A percentile compares a stretch with the other conserved stretches of the same genome.
Conservation (phyloP, 2,797 vertebrate species). For the Enoplosus armatus region DNA sequence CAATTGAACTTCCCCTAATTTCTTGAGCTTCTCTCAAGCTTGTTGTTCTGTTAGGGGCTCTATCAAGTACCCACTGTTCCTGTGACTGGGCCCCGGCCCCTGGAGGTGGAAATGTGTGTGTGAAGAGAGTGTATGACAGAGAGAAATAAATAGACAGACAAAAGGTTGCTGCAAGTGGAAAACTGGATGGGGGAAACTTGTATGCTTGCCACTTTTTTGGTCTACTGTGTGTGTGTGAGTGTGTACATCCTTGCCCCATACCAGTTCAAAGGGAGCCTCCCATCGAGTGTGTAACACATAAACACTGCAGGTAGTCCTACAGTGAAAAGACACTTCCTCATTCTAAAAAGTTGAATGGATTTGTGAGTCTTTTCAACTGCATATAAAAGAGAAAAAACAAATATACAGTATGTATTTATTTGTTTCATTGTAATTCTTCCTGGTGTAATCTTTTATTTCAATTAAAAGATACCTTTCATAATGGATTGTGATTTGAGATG, state of each 20-base stretch:
- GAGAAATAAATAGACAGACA: constrained; percentile 9
- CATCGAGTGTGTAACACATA: constrained; percentile 37
- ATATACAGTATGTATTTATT: neutral
- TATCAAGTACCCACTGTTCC: constrained; percentile 61
- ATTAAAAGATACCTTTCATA: neutral
- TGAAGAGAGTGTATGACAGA: constrained; percentile 18
- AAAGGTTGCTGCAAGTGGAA: neutral
- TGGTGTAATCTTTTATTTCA: neutral
- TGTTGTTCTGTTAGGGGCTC: constrained; percentile 42
- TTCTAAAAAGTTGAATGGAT: neutral
- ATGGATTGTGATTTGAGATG: neutral
- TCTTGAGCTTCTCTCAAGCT: constrained; percentile 28
- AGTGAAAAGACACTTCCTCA: neutral
- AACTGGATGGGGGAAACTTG: neutral
- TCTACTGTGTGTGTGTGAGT: constrained; percentile 10
- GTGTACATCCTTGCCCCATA: constrained; percentile 17
- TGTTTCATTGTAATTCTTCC: neutral
- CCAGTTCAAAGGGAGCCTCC: constrained; percentile 60
- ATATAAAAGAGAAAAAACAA: neutral
- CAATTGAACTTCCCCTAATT: constrained; percentile 68
- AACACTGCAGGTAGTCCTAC: constrained; percentile 29
- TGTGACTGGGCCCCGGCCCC: constrained; percentile 49
- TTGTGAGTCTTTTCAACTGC: neutral
- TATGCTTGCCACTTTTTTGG: constrained; percentile 1
- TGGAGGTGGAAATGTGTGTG: constrained; percentile 41